A percentile compares a stretch with the other conserved stretches of the same genome.
phyloP scores from a whole-genome alignment of 2,113 vertebrate genomes.

The Elgaria multicarinata region DNA sequence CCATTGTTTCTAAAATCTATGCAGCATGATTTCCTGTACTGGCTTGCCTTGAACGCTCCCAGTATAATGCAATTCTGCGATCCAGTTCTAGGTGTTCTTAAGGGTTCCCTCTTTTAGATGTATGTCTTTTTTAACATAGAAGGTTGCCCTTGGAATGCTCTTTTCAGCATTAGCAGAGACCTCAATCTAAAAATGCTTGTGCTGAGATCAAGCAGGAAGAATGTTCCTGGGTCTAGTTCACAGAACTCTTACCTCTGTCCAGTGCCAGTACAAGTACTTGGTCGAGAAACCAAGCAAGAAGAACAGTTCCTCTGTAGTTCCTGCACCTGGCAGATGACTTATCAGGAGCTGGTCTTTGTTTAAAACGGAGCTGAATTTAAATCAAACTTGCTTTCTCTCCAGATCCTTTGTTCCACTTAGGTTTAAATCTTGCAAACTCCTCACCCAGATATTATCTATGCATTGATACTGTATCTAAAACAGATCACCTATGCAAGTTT shows the following conservation, averaged over 20 bases:
- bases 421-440: not conserved
- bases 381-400: not conserved
- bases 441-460: not conserved
- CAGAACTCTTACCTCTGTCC: not conserved
- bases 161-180: not conserved
- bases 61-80: not conserved
- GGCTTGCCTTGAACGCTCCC: not conserved
- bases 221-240: not conserved
- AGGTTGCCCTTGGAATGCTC: not conserved
- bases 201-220: not conserved
- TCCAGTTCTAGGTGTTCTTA: not conserved
- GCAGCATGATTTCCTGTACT: not conserved
- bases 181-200: not conserved
- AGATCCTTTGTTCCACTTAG: not conserved
- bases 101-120: not conserved
- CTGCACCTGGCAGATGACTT: not conserved
- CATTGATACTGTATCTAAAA: not conserved
- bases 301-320: not conserved
- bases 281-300: not conserved
- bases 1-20: slow-evolving; percentile 2
- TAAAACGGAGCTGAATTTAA: not conserved
- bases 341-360: not conserved
- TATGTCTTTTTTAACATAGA: not conserved
- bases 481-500: not conserved
- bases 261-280: not conserved